Base-by-base conservation (phyloP, 2,113 vertebrate genomes). In the Sclerurus mexicanus region DNA sequence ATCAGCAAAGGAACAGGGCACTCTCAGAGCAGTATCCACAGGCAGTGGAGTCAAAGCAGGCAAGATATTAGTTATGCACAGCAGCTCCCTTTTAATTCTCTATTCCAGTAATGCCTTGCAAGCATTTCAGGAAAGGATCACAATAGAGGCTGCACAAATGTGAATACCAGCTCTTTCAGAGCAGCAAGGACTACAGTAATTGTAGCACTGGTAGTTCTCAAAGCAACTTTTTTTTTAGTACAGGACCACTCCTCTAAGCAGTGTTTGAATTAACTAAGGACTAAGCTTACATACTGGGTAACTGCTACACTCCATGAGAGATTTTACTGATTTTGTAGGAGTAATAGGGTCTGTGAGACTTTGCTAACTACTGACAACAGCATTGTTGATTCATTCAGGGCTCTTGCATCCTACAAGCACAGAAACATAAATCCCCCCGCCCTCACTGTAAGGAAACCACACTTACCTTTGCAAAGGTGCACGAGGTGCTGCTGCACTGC, bases 41-140 rank as follows among this genome's bases (percentile, higher is more conserved):
- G 72, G 75, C 88, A 79, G 49, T 1, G 5, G 53, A 77, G 47
- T 52, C 52, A 66, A 90, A 92, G 18, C 22, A 30, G 59, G 64
- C 68, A 73, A 77, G 79, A 55, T 56, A 68, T 59, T 87, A 95
- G 77, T 74, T 69, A 85, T 56, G 80, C 76, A 95, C 64, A 92
- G 86, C 55, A 95, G 76, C 47, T 92, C 89, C 76, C 67, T 81
- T 93, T 74, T 63, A 59, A 89, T 68, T 63, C 79, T 86, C 83
- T 80, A 71, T 92, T 95, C 83, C 76, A 77, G 55, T 44, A 90
- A 67, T 52, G 52, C 80, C 76, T 86, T 80, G 47, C 42, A 74
- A 95, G 47, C 62, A 56, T 85, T 92, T 86, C 20, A 49, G n/a
- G 56, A 75, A 56, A 67, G 73, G 58, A 42, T 44, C 44, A 95